These are phyloP conservation scores for Villa cingulata DNA, from an alignment of 2,888 invertebrate genomes.

Conservation along the genomic window DNA sequence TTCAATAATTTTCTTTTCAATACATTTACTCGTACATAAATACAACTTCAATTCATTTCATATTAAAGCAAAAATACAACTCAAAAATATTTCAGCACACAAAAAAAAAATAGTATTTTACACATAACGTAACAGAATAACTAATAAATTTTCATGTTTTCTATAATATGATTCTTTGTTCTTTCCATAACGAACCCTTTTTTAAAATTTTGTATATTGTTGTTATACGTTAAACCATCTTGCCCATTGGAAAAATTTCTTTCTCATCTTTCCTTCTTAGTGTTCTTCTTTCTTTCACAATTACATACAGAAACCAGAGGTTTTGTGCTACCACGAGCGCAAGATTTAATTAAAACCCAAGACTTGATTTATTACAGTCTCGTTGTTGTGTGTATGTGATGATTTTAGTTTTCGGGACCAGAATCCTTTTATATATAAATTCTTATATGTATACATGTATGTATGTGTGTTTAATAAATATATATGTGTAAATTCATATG, in stretches of 20 bases:
- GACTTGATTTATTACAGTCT: conserved; percentile 36
- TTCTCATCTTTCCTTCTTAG: not conserved
- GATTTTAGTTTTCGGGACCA: not conserved
- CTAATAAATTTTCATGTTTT: conserved; percentile 8
- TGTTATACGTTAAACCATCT: not conserved
- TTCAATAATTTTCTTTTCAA: too few relatives aligned
- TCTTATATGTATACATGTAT: too few relatives aligned
- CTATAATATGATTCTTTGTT: not conserved
- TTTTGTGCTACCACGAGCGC: conserved; percentile 31
- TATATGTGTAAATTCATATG: too few relatives aligned
- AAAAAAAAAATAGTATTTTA: too few relatives aligned
- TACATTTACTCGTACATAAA: too few relatives aligned
- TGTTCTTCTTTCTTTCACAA: not conserved
- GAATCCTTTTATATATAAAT: too few relatives aligned
- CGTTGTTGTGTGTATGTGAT: conserved; percentile 4
- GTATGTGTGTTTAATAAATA: too few relatives aligned
- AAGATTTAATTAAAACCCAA: conserved; percentile 39
- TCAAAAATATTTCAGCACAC: too few relatives aligned
- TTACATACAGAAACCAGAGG: not conserved
- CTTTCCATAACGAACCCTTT: too few relatives aligned
- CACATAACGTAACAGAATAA: conserved; percentile 1
- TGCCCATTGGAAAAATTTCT: not conserved
- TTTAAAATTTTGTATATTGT: too few relatives aligned
- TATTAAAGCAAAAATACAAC: too few relatives aligned
- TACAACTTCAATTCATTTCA: too few relatives aligned